Conservation (phyloP, 1,140 invertebrate species). For the Gerris buenoi region DNA sequence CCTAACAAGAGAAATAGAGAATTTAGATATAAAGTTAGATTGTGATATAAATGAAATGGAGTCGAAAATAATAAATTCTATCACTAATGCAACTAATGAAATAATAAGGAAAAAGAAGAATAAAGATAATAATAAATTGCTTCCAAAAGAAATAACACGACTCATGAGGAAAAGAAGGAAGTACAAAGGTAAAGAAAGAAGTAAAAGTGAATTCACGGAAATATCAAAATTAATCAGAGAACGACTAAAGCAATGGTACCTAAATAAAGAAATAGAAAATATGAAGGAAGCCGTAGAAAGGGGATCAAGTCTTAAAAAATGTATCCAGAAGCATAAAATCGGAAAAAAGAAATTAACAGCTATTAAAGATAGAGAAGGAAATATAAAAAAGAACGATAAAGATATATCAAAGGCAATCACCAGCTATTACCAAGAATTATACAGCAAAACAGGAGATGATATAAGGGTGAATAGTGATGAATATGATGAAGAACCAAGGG, state of each 20-base stretch:
- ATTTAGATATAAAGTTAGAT: no score
- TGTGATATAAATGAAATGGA: no score
- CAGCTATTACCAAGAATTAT: neutral
- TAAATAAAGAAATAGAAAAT: neutral
- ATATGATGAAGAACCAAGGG: neutral
- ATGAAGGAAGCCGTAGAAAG: neutral
- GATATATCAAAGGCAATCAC: neutral
- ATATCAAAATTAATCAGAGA: neutral
- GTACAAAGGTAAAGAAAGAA: neutral
- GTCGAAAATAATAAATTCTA: no score
- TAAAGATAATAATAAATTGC: neutral
- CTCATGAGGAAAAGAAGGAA: neutral
- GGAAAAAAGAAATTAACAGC: neutral
- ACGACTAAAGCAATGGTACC: neutral
- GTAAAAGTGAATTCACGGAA: neutral
- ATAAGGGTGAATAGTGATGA: neutral
- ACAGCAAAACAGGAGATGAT: neutral
- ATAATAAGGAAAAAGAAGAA: neutral
- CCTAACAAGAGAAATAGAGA: no score
- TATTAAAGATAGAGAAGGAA: neutral
- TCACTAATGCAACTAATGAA: no score
- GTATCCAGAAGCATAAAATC: neutral
- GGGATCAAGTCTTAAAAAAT: neutral
- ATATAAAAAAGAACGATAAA: neutral
- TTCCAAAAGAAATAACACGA: neutral